Evolutionary conservation across 2,888 invertebrate species (phyloP).

Genomic region (Conus canariensis): DNA sequence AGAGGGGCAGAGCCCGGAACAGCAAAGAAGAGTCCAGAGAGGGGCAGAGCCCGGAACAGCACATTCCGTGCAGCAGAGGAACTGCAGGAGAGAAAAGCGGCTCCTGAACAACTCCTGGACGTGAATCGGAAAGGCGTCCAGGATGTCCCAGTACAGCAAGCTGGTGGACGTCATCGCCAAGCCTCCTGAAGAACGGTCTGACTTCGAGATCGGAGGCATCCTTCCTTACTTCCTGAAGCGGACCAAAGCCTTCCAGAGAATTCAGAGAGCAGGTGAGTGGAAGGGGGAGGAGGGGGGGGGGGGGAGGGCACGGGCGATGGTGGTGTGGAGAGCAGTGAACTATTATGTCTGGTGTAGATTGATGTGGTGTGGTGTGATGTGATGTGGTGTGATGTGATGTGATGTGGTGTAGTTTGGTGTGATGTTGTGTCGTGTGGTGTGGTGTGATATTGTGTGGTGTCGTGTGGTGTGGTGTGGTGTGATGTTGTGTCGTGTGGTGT

Average conservation of each 20-base stretch:
- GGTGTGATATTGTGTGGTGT: no score
- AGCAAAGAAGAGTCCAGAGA: no score
- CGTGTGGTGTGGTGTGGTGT: no score
- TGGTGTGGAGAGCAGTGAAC: background rate
- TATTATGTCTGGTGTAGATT: no score
- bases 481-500: no score
- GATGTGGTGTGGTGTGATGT: no score
- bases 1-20: background rate
- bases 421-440: no score
- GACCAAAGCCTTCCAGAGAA: slow-evolving; percentile 63
- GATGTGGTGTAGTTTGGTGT: no score
- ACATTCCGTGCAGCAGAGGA: background rate
- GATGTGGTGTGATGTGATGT: no score
- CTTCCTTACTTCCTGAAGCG: slow-evolving; percentile 69
- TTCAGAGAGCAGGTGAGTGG: slow-evolving; percentile 61
- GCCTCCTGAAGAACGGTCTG: slow-evolving; percentile 59
- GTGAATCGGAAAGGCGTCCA: background rate
- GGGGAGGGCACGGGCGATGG: background rate
- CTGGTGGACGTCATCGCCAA: slow-evolving; percentile 66
- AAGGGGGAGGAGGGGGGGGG: background rate
- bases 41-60: background rate
- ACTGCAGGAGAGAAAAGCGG: no score
- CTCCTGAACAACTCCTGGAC: background rate
- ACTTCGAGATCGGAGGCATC: slow-evolving; percentile 63
- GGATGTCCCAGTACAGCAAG: slow-evolving; percentile 51